Conservation (phyloP, 2,888 invertebrate genomes). For the Acronicta psi region DNA sequence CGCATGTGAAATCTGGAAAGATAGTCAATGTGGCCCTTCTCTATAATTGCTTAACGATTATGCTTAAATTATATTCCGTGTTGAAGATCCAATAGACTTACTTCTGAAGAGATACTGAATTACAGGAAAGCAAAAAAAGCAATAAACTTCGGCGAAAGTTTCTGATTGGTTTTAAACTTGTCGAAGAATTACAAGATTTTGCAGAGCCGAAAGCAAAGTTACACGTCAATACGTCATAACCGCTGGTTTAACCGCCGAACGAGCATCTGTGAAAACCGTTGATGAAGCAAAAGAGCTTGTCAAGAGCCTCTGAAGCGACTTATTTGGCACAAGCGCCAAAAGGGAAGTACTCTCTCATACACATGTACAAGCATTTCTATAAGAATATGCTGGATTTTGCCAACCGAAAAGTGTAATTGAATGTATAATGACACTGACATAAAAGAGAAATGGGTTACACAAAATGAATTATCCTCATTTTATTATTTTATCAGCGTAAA, state of each 20-base stretch:
- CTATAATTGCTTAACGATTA: background rate
- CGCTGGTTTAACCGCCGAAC: conserved; percentile 56
- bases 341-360: conserved; percentile 27
- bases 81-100: background rate
- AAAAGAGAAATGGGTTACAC: conserved; percentile 42
- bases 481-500: conserved; percentile 37
- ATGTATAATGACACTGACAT: conserved; percentile 48
- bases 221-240: conserved; percentile 57
- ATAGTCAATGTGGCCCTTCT: background rate
- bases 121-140: too few species aligned
- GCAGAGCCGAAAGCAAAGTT: conserved; percentile 20
- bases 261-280: conserved; percentile 64
- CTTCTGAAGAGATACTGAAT: too few species aligned
- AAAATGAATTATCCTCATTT: conserved; percentile 35
- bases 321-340: conserved; percentile 47
- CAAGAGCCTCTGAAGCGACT: conserved; percentile 50
- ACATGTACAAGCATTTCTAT: conserved; percentile 38
- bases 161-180: background rate
- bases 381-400: conserved; percentile 27
- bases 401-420: conserved; percentile 46
- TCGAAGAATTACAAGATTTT: background rate
- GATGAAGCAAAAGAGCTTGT: conserved; percentile 62
- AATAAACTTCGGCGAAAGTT: too few species aligned
- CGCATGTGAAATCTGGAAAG: conserved; percentile 1
- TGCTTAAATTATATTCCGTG: background rate